phyloP scores from a whole-genome alignment of 2,888 invertebrate species.

The Sicus ferrugineus region DNA sequence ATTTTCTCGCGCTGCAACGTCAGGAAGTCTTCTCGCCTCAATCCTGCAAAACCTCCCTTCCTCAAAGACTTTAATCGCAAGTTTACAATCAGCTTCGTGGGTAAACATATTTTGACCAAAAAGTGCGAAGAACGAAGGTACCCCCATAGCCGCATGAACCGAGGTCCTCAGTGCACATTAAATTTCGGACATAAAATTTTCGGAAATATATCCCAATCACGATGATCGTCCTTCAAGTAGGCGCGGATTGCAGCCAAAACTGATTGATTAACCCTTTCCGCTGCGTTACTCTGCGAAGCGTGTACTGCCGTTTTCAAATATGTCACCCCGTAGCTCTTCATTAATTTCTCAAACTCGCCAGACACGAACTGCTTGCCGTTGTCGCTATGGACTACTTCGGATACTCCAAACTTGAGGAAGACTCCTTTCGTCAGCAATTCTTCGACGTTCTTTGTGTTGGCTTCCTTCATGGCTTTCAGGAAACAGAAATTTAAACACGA shows the following conservation, averaged over 20 bases:
- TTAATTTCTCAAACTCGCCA: background rate
- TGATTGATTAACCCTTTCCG: background rate
- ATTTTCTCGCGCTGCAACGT: background rate
- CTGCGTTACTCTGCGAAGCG: background rate
- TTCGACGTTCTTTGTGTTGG: background rate
- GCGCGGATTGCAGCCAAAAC: background rate
- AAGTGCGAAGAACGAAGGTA: background rate
- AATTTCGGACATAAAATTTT: slow-evolving; percentile 10
- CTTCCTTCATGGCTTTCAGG: slow-evolving; percentile 1
- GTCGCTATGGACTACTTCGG: background rate
- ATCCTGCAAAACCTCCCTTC: no score
- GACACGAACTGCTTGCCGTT: slow-evolving; percentile 1
- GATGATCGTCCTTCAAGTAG: background rate
- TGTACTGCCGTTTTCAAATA: background rate
- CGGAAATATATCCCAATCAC: slow-evolving; percentile 1
- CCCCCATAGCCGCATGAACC: background rate
- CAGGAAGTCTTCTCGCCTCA: background rate
- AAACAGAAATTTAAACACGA: no score
- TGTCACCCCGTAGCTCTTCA: background rate
- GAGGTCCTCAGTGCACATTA: background rate
- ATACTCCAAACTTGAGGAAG: background rate
- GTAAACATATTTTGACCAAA: background rate
- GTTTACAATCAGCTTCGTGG: background rate
- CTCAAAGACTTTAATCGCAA: background rate
- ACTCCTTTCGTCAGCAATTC: background rate